Evolutionary conservation across 2,113 vertebrate species (phyloP), one percentile per base, ranked within the genome.

Genomic region (Scomber japonicus): DNA sequence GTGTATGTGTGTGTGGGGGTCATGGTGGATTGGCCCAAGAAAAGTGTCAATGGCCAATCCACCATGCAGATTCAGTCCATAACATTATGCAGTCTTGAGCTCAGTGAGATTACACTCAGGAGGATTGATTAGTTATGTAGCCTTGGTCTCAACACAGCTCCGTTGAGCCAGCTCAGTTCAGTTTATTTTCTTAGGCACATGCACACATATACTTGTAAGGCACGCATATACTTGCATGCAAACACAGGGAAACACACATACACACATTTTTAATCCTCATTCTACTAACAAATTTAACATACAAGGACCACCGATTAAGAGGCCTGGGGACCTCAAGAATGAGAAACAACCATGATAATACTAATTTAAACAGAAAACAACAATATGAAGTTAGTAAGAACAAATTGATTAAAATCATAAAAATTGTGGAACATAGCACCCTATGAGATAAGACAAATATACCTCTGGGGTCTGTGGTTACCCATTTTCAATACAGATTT

Each of bases 111-210:
- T 83, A 83, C 56, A 51, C 71, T 53, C 66, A 64, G 48, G 61
- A 69, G 74, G 57, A 85, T 74, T 81, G 80, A 85, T 90, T 85
- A 85, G 77, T 85, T 74, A 85, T 88, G 83, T 85, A 73, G n/a
- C 46, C 12, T 85, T 83, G 53, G 65, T 69, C 35, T 56, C 55
- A 71, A 64, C 57, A 62, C 75, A 76, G 72, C 67, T 85, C 81
- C 80, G 64, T 74, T 77, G 51, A 65, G 69, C 69, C 75, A 86
- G 61, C 24, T 84, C 57, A 54, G 59, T 76, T 77, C 51, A 50
- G 27, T 78, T 74, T 66, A 73, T 70, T 86, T 62, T 70, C 57
- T 76, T 13, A 73, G 16, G 11, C 10, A 51, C 27, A 49, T n/a
- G 40, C 13, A 40, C 35, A 40, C 35, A 40, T 40, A 40, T 40